Base-by-base conservation (phyloP, 2,113 vertebrate species). In the Rousettus leschenaultii region DNA sequence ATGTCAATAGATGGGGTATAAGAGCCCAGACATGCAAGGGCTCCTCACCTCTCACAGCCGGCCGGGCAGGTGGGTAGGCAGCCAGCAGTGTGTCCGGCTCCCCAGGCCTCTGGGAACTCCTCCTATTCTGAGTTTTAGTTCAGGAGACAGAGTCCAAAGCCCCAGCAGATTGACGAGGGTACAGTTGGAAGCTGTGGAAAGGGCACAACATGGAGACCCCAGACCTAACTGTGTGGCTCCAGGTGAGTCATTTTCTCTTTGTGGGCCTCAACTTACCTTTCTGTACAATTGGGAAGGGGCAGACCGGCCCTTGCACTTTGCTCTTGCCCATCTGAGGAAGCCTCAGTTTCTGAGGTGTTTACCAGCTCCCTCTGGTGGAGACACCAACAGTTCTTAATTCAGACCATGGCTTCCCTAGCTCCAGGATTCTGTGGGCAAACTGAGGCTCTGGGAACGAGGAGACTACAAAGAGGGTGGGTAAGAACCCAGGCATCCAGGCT, bases 151-250 rank as follows among this genome's bases (percentile, higher is more conserved):
- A 48, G 38, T 12, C 45, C 22, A 30, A 10, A 65, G 45, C 7
- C n/a, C 77, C 28, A 30, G 18, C 14, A 51, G 35, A n/a, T 38
- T 55, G 71, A 59, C 4, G 6, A n/a, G 38, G 28, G 3, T 33
- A 1, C 15, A 12, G 35, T 11, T 63, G 51, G 86, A 2, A 30
- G 43, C 38, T 45, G n/a, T 66, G 66, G 33, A 80, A 66, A 18
- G 24, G 68, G 21, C 6, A 5, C 0, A 1, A 9, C 19, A 2
- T 1, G 3, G 83, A 53, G 55, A 78, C 22, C 43, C 78, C 38
- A 38, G 65, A 13, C 24, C 73, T 38, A 8, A 7, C 66, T 59
- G 21, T 28, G 45, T 40, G 85, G 40, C 16, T 28, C 11, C 26
- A 24, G 26, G 15, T 11, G 30, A 51, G 28, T 21, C 22, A 38